A percentile compares a stretch with the other conserved stretches of the same genome.
These are phyloP conservation scores for Grapholita molesta DNA, from an alignment of 1,140 invertebrate genomes.

Conservation along the genomic window DNA sequence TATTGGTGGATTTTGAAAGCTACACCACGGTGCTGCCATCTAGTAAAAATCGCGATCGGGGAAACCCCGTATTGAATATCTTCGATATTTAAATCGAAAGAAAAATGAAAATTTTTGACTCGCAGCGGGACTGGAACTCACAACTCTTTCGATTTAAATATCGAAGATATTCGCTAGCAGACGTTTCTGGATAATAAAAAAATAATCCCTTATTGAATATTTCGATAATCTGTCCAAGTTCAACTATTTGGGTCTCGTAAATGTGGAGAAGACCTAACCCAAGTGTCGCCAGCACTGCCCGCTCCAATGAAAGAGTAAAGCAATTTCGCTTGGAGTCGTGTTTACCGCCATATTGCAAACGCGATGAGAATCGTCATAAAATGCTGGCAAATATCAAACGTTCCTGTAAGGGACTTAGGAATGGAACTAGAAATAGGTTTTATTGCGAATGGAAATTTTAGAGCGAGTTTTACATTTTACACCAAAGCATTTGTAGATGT, in stretches of 20 bases:
- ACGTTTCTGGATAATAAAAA: too few species aligned
- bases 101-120: too few species aligned
- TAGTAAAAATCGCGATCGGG: too few species aligned
- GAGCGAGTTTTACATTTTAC: not conserved
- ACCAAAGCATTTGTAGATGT: not conserved
- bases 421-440: not conserved
- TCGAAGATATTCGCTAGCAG: too few species aligned
- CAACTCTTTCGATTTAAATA: too few species aligned
- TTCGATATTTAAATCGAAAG: too few species aligned
- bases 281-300: constrained; percentile 1
- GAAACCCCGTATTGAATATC: too few species aligned
- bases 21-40: too few species aligned
- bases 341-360: not conserved
- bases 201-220: too few species aligned
- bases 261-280: not conserved
- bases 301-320: constrained; percentile 4
- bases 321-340: not conserved
- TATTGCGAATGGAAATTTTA: not conserved
- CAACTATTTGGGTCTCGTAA: not conserved
- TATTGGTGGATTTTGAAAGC: too few species aligned
- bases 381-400: not conserved
- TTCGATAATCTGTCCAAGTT: too few species aligned
- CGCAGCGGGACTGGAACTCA: too few species aligned
- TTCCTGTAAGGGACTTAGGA: not conserved
- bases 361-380: constrained; percentile 3